Percentiles rank a stretch among this genome's conserved stretches.
These are phyloP conservation scores for Crotalus helleri DNA, from an alignment of 2,113 vertebrate species.

Conservation along the genomic window DNA sequence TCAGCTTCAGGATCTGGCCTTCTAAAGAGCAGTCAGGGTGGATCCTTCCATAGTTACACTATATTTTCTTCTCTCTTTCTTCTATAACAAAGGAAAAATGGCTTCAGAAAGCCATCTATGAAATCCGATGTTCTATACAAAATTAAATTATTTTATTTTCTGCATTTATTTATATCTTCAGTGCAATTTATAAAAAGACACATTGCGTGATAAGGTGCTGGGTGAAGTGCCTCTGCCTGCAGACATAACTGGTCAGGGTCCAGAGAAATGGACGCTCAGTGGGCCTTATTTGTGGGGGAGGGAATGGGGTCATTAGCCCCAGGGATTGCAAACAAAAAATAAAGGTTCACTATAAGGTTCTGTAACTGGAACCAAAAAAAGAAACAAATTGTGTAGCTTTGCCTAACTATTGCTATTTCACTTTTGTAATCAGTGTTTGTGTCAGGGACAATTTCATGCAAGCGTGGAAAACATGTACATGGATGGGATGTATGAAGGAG, in stretches of 20 bases:
- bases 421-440: too few species aligned
- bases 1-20: too few species aligned
- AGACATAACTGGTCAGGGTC: background rate
- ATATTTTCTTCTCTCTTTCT: background rate
- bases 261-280: background rate
- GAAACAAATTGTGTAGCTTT: too few species aligned
- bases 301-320: background rate
- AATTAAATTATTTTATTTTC: background rate
- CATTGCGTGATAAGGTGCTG: background rate
- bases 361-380: too few species aligned
- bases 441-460: too few species aligned
- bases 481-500: too few species aligned
- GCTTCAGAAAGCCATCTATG: background rate
- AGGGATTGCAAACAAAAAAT: background rate
- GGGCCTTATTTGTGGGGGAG: background rate
- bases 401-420: too few species aligned
- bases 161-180: background rate
- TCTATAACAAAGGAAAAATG: background rate
- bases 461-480: too few species aligned
- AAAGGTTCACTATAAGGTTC: background rate
- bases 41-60: background rate
- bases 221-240: background rate
- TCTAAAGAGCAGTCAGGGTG: too few species aligned
- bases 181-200: background rate
- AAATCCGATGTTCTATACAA: background rate